Conservation (phyloP, 2,888 invertebrate species). For the Leucozona laternaria region DNA sequence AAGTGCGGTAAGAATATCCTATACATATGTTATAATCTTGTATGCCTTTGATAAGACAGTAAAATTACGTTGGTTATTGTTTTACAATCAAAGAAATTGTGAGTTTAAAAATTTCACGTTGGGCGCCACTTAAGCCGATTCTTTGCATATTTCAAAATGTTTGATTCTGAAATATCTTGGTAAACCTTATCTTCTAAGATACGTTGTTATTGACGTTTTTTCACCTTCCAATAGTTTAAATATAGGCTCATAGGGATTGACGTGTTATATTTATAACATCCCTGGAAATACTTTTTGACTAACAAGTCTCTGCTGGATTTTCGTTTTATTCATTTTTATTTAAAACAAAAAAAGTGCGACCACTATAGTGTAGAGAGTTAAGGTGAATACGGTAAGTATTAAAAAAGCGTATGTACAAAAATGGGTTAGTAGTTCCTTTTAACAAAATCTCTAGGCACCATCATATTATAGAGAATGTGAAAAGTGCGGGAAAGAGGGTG, state of each 20-base stretch:
- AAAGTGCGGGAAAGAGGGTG: constrained; percentile 1
- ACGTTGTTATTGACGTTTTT: too few relatives aligned
- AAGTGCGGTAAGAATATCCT: too few relatives aligned
- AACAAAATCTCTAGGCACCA: constrained; percentile 7
- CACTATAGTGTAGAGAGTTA: constrained; percentile 29
- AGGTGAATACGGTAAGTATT: constrained; percentile 32
- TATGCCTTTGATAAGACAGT: too few relatives aligned
- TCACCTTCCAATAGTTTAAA: not conserved
- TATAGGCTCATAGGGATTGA: not conserved
- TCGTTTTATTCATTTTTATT: constrained; percentile 10
- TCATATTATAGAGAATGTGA: not conserved
- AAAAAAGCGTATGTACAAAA: not conserved
- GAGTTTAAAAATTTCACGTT: not conserved
- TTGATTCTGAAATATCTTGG: not conserved
- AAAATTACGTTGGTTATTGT: too few relatives aligned
- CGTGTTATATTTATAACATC: not conserved
- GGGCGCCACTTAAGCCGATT: not conserved
- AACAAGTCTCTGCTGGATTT: not conserved
- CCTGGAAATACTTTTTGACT: not conserved
- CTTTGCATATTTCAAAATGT: not conserved
- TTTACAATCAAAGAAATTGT: too few relatives aligned
- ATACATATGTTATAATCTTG: too few relatives aligned
- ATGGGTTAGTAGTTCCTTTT: constrained; percentile 66
- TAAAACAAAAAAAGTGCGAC: constrained; percentile 16
- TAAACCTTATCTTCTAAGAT: not conserved